phyloP scores from a whole-genome alignment of 2,797 vertebrate species.

The Microchirus variegatus region DNA sequence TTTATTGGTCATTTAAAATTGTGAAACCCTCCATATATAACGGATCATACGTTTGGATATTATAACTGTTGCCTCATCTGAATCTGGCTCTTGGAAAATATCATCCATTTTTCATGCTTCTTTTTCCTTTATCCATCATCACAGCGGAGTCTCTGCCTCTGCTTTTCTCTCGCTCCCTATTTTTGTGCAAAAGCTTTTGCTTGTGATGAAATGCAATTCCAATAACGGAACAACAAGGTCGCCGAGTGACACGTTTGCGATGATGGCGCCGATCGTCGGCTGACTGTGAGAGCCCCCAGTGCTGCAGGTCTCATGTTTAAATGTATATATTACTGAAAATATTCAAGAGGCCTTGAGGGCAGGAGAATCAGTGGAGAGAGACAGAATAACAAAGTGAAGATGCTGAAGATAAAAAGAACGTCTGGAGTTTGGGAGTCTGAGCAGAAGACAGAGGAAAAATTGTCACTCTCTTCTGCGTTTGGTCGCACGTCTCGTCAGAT shows the following conservation, averaged over 20 bases:
- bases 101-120: too few species aligned
- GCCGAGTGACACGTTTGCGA: slow-evolving; percentile 57
- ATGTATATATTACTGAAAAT: slow-evolving; percentile 67
- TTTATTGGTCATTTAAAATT: too few species aligned
- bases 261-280: slow-evolving; percentile 56
- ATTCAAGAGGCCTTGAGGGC: slow-evolving; percentile 12
- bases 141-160: too few species aligned
- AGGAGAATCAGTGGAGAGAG: slow-evolving; percentile 21
- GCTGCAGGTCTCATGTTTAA: slow-evolving; percentile 65
- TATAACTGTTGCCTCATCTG: too few species aligned
- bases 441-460: slow-evolving; percentile 56
- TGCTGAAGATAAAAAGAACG: slow-evolving; percentile 60
- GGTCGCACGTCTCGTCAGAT: slow-evolving; percentile 48
- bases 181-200: slow-evolving; percentile 7
- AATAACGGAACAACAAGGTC: slow-evolving; percentile 55
- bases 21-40: too few species aligned
- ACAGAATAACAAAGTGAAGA: slow-evolving; percentile 60
- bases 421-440: slow-evolving; percentile 42
- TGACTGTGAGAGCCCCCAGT: slow-evolving; percentile 58
- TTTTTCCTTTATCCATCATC: too few species aligned
- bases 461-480: slow-evolving; percentile 43
- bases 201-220: slow-evolving; percentile 51
- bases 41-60: too few species aligned
- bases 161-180: too few species aligned
- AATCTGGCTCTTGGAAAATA: too few species aligned